Conservation (phyloP, 64 coral and sea anemone genomes). For the Anthopleura sola region DNA sequence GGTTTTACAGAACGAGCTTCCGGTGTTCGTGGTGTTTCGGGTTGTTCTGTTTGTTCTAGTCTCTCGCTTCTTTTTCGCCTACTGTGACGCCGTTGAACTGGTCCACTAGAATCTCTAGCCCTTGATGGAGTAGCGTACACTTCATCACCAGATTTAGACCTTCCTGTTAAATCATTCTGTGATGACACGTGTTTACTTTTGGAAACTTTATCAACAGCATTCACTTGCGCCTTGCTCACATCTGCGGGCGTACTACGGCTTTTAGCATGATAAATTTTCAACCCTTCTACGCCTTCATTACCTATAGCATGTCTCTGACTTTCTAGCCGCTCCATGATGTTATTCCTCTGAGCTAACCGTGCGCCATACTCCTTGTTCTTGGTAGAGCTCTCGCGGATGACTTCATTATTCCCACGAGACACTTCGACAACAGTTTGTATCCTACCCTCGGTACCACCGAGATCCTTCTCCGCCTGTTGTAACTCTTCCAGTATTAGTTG, state of each 20-base stretch:
- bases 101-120: not conserved
- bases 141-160: not conserved
- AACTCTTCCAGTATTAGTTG: slow-evolving; percentile 13
- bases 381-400: slow-evolving; percentile 21
- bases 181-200: slow-evolving; percentile 32
- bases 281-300: slow-evolving; percentile 45
- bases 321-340: slow-evolving; percentile 75
- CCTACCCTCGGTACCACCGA: slow-evolving; percentile 11
- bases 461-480: slow-evolving; percentile 24
- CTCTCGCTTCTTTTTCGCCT: slow-evolving; percentile 14
- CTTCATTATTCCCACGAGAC: slow-evolving; percentile 24
- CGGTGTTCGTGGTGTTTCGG: not conserved
- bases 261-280: slow-evolving; percentile 82
- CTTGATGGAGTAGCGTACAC: not conserved
- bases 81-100: not conserved
- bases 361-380: slow-evolving; percentile 57
- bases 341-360: slow-evolving; percentile 64
- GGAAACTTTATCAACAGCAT: slow-evolving; percentile 3
- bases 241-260: slow-evolving; percentile 74
- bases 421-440: slow-evolving; percentile 29
- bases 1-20: slow-evolving; percentile 51
- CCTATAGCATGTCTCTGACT: slow-evolving; percentile 59
- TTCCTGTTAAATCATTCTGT: slow-evolving; percentile 45
- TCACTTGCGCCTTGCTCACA: slow-evolving; percentile 2
- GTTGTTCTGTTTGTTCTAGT: slow-evolving; percentile 1